phyloP scores from a whole-genome alignment of 2,113 vertebrate species.

The Cisticola juncidis region DNA sequence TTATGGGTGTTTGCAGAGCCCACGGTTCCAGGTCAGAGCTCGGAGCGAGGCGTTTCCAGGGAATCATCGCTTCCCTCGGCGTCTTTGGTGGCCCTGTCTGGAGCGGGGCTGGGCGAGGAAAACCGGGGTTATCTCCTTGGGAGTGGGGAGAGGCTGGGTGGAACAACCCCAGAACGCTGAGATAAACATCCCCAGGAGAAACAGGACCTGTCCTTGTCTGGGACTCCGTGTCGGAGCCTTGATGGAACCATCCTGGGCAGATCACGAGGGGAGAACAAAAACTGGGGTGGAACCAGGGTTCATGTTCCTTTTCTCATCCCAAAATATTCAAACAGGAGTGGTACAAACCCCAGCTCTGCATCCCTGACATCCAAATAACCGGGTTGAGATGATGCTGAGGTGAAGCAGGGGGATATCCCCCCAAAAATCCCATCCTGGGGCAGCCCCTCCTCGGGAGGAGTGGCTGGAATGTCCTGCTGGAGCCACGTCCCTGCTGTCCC shows the following conservation, averaged over 20 bases:
- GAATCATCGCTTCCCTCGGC: not conserved
- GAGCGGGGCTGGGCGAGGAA: not conserved
- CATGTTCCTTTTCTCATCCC: not conserved
- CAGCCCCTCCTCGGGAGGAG: not conserved
- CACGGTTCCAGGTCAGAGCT: constrained; percentile 58
- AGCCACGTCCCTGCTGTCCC: not conserved
- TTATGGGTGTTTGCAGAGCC: constrained; percentile 55
- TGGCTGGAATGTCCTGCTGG: fast-evolving
- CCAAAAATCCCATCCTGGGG: not conserved
- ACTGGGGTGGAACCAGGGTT: not conserved
- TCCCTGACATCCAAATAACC: not conserved
- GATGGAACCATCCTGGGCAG: not conserved
- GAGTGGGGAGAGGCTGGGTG: not conserved
- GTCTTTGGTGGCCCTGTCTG: constrained; percentile 49
- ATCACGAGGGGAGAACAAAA: fast-evolving
- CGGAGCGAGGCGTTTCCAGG: not conserved
- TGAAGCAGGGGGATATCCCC: fast-evolving
- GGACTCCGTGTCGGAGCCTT: fast-evolving
- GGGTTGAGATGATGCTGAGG: fast-evolving
- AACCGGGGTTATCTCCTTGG: not conserved
- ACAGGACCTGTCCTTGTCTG: not conserved
- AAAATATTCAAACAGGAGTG: fast-evolving
- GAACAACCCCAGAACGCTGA: not conserved
- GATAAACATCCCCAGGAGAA: not conserved
- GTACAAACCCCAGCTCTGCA: fast-evolving